Evolutionary conservation across 2,888 invertebrate genomes (phyloP), one percentile per base, ranked within the genome.

Genomic region (Campoletis raptor): DNA sequence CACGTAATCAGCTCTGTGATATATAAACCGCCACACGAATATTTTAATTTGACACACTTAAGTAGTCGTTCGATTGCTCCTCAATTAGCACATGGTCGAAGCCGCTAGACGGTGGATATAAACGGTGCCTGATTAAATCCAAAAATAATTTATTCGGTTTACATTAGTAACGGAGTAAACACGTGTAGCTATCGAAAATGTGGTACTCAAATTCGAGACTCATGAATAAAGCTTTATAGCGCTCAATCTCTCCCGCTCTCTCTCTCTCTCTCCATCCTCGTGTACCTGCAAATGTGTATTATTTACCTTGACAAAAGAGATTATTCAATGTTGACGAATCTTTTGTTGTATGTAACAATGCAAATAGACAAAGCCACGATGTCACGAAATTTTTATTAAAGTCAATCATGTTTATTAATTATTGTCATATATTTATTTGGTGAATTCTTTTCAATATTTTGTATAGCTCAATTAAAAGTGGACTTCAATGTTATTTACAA

Each of bases 1-100:
- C 10, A 61, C 12, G n/a, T 73, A 54, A 67, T 84, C 74, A 70
- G 74, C 79, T 70, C 24, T 52, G 64, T 48, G 69, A 74, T 79
- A 79, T 54, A 82, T 69, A 61, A 72, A 73, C 72, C 66, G 24
- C 61, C 48, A 30, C 72, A 72, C 69, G 78, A 82, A 82, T 82
- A 79, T 82, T 82, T 82, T 79, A 85, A 82, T 85, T 79, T 61
- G 78, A 52, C 78, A 52, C 73, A 85, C 78, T 85, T 79, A 78
- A 69, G 69, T 48, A 74, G 73, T 42, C 74, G 73, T 69, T 52
- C 54, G 78, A 85, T 82, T 85, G 81, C 81, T 82, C 74, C 78
- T 74, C 78, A 82, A 82, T 85, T 82, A 85, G 78, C 85, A 78
- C 69, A 61, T 61, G 61, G 76, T 64, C 73, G 64, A 42, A 37